Evolutionary conservation across 2,888 invertebrate genomes (phyloP), one percentile per base, ranked within the genome.

Genomic region (Bombylius major): DNA sequence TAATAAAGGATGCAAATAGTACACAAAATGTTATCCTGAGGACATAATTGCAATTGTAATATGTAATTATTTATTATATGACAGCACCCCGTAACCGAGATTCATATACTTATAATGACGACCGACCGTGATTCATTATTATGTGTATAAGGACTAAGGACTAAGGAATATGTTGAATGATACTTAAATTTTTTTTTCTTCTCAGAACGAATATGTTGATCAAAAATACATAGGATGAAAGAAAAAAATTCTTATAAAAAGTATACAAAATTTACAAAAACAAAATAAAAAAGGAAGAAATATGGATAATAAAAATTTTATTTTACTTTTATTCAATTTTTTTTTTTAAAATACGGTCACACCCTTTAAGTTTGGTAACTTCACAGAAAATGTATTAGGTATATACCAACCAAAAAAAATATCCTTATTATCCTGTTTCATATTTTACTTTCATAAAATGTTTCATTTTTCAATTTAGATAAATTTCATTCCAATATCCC

Each of bases 271-370:
- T 39, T 39, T 39, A 39, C 39, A 39, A 8, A 42, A 1, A 42
- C 39, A 42, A 11, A 11, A 42, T 42, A 42, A 42, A 1, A 23
- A 23, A 23, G 36, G 39, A 42, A 11, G 6, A 11, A 42, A 42
- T 36, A 36, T 7, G 34, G 5, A 11, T 4, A 36, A 8, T 1
- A 36, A 36, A 36, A 36, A 36, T 42, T 42, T 42, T 42, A 11
- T 42, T 11, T 42, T 42, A 11, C 11, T 42, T 11, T 42, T 11
- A 42, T 42, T 42, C 1, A 2, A 36, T 8, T 67, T 69, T 67
- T 66, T 66, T 64, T 63, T 65, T 66, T 70, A 68, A 70, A 70
- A 70, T 70, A 71, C 71, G 72, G 71, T 71, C 72, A 72, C 72
- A 72, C 72, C 72, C 72, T 73, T 72, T 69, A 67, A 69, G 65